Base-by-base conservation (phyloP, 2,797 vertebrate species). In the Lepilemur ruficaudatus region DNA sequence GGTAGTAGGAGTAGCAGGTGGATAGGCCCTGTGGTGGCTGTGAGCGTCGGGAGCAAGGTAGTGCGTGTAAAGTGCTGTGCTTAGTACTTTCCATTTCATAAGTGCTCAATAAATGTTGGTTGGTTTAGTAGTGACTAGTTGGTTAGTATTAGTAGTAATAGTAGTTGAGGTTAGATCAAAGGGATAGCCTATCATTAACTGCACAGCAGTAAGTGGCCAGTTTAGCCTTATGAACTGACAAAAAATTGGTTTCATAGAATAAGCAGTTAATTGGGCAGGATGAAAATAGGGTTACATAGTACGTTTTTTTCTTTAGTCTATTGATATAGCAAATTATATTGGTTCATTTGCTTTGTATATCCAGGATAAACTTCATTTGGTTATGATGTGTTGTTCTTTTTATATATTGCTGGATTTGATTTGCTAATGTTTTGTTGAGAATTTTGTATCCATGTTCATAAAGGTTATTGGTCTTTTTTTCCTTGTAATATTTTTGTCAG, bases 341-440 rank as follows among this genome's bases (percentile, higher is more conserved):
- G 84, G 38, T 41, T 30, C 32, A 38, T 65, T 88, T 95, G 14
- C n/a, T 86, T 88, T 86, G 30, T 22, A 67, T 89, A 72, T n/a
- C 46, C 57, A 4, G 22, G 48, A 57, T 79, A 46, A 50, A 78
- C 23, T 43, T 89, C 4, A 61, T 41, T 93, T 90, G 43, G 67
- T 81, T 28, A 7, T 70, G n/a, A 32, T 52, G 2, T 82, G 22
- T 73, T 92, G 50, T 61, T 46, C 23, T 67, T 84, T 67, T 73
- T 61, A 25, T 67, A 5, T 94, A 35, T 73, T 84, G 28, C 11
- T 25, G 41, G 30, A 79, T 92, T 94, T 67, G 41, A 20, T 79
- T 94, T 92, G 59, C 48, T 67, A 59, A 72, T 61, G 28, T 86
- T 86, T 92, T 89, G 5, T 75, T 92, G 80, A 80, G 65, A 65